phyloP scores from a whole-genome alignment of 2,113 vertebrate species.

The Salvator merianae region DNA sequence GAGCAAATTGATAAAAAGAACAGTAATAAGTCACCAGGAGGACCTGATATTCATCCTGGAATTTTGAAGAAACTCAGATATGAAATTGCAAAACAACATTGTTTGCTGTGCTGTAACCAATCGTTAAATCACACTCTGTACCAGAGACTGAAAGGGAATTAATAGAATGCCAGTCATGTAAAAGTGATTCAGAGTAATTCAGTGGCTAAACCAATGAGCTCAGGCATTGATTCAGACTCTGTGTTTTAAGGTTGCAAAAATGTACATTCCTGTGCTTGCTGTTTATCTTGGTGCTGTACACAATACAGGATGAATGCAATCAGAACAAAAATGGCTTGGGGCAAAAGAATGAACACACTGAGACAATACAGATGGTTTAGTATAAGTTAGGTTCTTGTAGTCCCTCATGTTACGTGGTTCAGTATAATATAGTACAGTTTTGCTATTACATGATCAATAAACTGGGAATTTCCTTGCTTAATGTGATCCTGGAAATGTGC shows the following conservation, averaged over 20 bases:
- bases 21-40: constrained; percentile 20
- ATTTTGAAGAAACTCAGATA: constrained; percentile 16
- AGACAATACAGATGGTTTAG: not conserved
- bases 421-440: too few species aligned
- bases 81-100: constrained; percentile 21
- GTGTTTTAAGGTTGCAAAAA: not conserved
- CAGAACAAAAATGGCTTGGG: not conserved
- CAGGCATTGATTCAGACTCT: not conserved
- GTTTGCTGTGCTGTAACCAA: constrained; percentile 9
- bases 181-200: not conserved
- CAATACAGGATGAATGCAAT: not conserved
- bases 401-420: too few species aligned
- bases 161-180: not conserved
- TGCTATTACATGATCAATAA: too few species aligned
- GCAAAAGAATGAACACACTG: not conserved
- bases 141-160: not conserved
- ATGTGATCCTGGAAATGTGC: too few species aligned
- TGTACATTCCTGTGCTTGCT: not conserved
- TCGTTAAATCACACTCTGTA: constrained; percentile 2
- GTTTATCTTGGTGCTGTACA: not conserved
- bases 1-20: constrained; percentile 35
- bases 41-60: constrained; percentile 14
- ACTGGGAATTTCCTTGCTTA: too few species aligned
- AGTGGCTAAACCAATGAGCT: not conserved
- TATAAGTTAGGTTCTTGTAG: not conserved